Evolutionary conservation across 2,797 vertebrate genomes (phyloP), one percentile per base, ranked within the genome.

Genomic region (Sebastiscus albofasciatus): DNA sequence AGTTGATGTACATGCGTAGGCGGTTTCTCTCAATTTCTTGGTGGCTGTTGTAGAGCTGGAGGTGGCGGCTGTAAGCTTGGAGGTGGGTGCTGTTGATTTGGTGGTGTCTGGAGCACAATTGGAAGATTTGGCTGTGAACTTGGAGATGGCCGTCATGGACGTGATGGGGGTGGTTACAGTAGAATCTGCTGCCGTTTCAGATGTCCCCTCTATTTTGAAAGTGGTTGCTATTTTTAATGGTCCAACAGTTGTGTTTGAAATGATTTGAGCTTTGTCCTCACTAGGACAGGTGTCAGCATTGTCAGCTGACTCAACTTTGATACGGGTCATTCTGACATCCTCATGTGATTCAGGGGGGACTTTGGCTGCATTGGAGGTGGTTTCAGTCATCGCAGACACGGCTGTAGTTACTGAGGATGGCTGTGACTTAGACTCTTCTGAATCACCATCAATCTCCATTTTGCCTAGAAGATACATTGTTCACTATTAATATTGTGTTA

Each of bases 401-500:
- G 39, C 24, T 72, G 49, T 36, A 67, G 42, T 29, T 34, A 18
- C 2, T 4, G 60, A 29, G 7, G 60, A 29, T 8, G 6, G 26
- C 29, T 67, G 7, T 36, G n/a, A 6, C n/a, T 81, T 34, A 8
- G 16, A 36, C 29, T 68, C 26, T 20, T 62, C 22, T 18, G 58
- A 70, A 65, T 67, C 3, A 8, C 6, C 33, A 49, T 64, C 70
- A 20, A 12, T 20, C 18, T 72, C 60, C 54, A 66, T 79, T 0
- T 65, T 5, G 8, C 87, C 92, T 92, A 61, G 10, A 62, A 46
- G 26, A 81, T 2, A 67, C 11, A 54, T 22, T 24, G 6, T 42
- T 55, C 26, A 36, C 8, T 6, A 12, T 71, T 29, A 75, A 54
- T 24, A 61, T 2, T 29, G 9, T 12, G 16, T 18, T 20, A 29